Base-by-base conservation (phyloP, 2,113 vertebrate genomes). In the Danionella cerebrum region DNA sequence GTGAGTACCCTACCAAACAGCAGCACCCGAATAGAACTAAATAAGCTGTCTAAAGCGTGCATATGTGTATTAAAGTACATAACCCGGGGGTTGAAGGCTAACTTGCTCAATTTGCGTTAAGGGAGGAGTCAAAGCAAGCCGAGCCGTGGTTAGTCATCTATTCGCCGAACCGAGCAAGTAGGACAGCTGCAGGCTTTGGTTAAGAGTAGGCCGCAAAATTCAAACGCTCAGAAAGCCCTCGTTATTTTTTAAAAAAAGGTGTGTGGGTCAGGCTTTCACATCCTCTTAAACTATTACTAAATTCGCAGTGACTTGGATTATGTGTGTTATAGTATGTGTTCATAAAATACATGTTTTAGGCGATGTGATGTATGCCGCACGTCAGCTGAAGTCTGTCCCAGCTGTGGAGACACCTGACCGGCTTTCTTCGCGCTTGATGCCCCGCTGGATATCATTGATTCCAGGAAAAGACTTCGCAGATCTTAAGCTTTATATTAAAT, bases 141-240 rank as follows among this genome's bases (percentile, higher is more conserved):
- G 47, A 22, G 39, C 45, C 31, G 29, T 29, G 48, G 62, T 51
- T 52, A 39, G 53, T 74, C 60, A 22, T 24, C n/a, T 31, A n/a
- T 38, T 60, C 19, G 50, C 58, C 52, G 73, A 65, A 9, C 60
- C 54, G 71, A 63, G 51, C 10, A 69, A 63, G 5, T 71, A 38
- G 73, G 53, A 73, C 58, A 76, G 72, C 64, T 58, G 58, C 79
- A 77, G 76, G 79, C 79, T 76, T 71, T 59, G 60, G 64, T 59
- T 47, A 48, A 27, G 67, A 64, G 65, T 70, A 80, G 76, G 76
- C 76, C 79, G 76, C 76, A 44, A 10, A 50, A 39, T 10, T 44
- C 3, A 70, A 36, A 22, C 35, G 35, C 21, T 47, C 54, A 39
- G n/a, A 12, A 36, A 41, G 16, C 35, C 27, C 16, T 24, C 5